phyloP scores from a whole-genome alignment of 2,888 invertebrate species.

The Synanthedon myopaeformis region DNA sequence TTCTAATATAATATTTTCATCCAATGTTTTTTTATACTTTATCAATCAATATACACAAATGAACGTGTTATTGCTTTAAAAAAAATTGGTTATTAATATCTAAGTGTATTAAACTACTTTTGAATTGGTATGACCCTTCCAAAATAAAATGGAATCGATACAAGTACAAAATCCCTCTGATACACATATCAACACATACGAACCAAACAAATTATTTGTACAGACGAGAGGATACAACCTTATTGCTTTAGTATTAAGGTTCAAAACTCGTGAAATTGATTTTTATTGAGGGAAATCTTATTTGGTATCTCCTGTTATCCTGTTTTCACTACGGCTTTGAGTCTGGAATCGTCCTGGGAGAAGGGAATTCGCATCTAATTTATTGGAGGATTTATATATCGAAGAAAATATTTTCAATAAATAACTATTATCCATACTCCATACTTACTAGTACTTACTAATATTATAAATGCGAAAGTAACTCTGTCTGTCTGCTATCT shows the following conservation, averaged over 20 bases:
- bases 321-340: conserved; percentile 26
- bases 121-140: no score
- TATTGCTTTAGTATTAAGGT: neutral
- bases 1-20: no score
- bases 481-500: no score
- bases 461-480: no score
- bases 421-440: no score
- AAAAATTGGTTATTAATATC: no score
- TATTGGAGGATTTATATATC: conserved; percentile 16
- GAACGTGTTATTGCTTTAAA: no score
- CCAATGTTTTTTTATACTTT: no score
- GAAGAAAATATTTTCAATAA: no score
- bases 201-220: neutral
- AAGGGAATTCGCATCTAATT: conserved; percentile 33
- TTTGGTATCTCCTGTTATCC: conserved; percentile 6
- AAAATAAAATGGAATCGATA: neutral
- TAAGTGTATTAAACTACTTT: no score
- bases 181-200: conserved; percentile 1
- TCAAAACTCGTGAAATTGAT: neutral
- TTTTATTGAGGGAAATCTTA: neutral
- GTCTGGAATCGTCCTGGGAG: conserved; percentile 33
- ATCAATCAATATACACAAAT: no score
- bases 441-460: no score
- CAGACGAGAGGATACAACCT: neutral
- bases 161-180: neutral